These are phyloP conservation scores for Caenorhabditis sp. DNA, from an alignment of 2,888 invertebrate species.

Conservation along the genomic window DNA sequence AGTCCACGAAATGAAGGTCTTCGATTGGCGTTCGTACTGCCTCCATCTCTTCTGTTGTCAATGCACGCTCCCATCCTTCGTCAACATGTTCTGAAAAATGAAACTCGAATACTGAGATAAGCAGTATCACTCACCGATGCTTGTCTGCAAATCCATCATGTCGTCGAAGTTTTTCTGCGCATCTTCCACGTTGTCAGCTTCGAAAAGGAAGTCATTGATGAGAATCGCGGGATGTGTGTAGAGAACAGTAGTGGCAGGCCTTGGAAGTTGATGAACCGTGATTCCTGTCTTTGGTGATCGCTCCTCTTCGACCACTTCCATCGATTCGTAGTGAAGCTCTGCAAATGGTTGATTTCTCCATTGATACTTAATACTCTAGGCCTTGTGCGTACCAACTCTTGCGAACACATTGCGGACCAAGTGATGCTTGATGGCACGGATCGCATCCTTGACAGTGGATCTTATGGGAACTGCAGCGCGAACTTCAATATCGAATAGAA, in stretches of 20 bases:
- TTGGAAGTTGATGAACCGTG: conserved; percentile 70
- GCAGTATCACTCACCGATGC: conserved; percentile 61
- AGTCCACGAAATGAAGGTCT: conserved; percentile 50
- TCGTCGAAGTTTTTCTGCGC: conserved; percentile 76
- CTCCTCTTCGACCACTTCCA: conserved; percentile 72
- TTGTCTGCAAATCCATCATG: conserved; percentile 71
- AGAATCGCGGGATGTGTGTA: conserved; percentile 70
- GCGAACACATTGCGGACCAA: conserved; percentile 71
- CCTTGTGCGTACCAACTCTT: conserved; percentile 67
- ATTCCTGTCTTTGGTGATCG: conserved; percentile 41
- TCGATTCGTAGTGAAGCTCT: conserved; percentile 77
- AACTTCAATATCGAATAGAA: conserved; percentile 72
- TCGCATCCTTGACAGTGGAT: conserved; percentile 71
- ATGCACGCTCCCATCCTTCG: conserved; percentile 73
- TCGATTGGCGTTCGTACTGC: conserved; percentile 68
- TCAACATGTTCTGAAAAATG: conserved; percentile 72
- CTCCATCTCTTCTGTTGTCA: conserved; percentile 73
- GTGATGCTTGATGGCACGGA: conserved; percentile 72
- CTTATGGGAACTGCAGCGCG: conserved; percentile 73
- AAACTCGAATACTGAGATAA: not conserved
- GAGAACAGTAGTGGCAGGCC: conserved; percentile 71
- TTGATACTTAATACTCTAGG: too few relatives aligned
- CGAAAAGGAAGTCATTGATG: conserved; percentile 75
- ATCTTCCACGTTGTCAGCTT: conserved; percentile 75
- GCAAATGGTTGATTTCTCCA: not conserved